Base-by-base conservation (phyloP, 2,797 vertebrate genomes). In the Betta splendens region DNA sequence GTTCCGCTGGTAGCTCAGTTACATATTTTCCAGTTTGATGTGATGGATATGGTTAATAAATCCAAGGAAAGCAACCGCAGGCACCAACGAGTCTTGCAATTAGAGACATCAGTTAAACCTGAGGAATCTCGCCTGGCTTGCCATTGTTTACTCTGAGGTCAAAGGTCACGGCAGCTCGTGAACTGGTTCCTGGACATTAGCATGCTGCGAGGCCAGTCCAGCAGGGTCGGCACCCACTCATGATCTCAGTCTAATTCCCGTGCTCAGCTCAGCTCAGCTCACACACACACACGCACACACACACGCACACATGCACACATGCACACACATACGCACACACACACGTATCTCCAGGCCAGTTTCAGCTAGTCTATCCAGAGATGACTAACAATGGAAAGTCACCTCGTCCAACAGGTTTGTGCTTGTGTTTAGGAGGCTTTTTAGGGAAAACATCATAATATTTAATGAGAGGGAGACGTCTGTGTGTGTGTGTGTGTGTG, bases 401-500 rank as follows among this genome's bases (percentile, higher is more conserved):
- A 81, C 61, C 79, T 85, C 13, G 10, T 63, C 63, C 52, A 87
- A 88, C 89, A 87, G 85, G 90, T 90, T 89, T 70, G 77, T 89
- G 88, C 89, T 83, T 92, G 88, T 72, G 65, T 84, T 78, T 66
- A 55, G 51, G 48, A 55, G 51, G 48, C 64, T 72, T 79, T 75
- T 62, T 25, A 74, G 81, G 75, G 73, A 74, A 78, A 74, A 69
- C 26, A 67, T 55, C 52, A 80, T 71, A 77, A 87, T 66, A 81
- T 75, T 75, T 18, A 54, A 22, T 33, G 39, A 16, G 42, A 48
- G 49, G 9, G 18, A 62, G 36, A 60, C 28, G 1, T n/a, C 25
- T 42, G 33, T 43, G 50, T 58, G 42, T 31, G 29, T 39, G 42
- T 67, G 47, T 42, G 33, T 29, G 40, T 31, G 25, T 16, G 35